Percentiles rank a stretch among this genome's conserved stretches.
Evolutionary conservation across 2,888 invertebrate species (phyloP).

Genomic region (Catonia carolina): DNA sequence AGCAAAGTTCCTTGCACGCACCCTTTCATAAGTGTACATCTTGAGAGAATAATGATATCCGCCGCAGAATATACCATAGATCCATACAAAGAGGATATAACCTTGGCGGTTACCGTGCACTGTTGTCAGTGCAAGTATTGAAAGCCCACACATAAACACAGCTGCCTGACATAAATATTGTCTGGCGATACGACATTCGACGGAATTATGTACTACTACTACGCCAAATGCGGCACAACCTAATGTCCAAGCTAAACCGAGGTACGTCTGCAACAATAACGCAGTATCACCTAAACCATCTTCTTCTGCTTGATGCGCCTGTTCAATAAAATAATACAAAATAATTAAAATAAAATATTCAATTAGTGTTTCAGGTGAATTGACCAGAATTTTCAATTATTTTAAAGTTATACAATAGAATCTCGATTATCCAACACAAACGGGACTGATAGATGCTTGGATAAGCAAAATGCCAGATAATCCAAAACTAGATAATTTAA

Average conservation of each 20-base stretch:
- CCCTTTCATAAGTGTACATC: conserved; percentile 83
- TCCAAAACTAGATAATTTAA: too few species aligned
- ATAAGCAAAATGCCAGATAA: too few species aligned
- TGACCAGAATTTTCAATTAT: too few species aligned
- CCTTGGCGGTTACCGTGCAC: conserved; percentile 69
- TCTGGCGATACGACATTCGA: conserved; percentile 76
- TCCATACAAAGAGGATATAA: conserved; percentile 74
- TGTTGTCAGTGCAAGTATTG: conserved; percentile 68
- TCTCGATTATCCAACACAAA: too few species aligned
- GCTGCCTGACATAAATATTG: conserved; percentile 73
- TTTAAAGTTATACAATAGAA: background rate
- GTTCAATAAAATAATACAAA: conserved; percentile 10
- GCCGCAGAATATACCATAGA: conserved; percentile 79
- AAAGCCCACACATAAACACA: conserved; percentile 68
- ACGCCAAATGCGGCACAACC: conserved; percentile 76
- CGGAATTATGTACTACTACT: conserved; percentile 72
- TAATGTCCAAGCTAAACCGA: conserved; percentile 76
- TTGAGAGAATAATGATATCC: conserved; percentile 83
- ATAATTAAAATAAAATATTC: background rate
- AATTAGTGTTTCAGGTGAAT: too few species aligned
- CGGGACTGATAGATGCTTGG: too few species aligned
- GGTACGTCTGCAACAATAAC: conserved; percentile 61
- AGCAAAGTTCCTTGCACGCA: conserved; percentile 77
- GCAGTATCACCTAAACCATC: conserved; percentile 62
- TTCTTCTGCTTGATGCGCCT: conserved; percentile 69